Percentiles rank a stretch among this genome's conserved stretches.
Conservation (phyloP, 2,888 invertebrate species). For the Drosophila anomelani region DNA sequence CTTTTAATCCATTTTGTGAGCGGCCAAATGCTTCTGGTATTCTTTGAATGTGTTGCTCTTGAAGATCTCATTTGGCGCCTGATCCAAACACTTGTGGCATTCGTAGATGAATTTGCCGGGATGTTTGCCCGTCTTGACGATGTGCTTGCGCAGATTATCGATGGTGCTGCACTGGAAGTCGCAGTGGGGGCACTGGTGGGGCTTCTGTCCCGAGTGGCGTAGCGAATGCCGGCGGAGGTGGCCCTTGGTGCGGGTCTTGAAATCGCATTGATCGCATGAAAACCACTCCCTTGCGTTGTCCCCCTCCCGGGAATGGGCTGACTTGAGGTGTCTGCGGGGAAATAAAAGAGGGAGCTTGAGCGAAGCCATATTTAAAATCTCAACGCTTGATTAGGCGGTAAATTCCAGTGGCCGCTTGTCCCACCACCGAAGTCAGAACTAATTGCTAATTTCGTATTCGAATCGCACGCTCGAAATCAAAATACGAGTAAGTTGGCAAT, state of each 20-base stretch:
- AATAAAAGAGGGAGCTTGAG: conserved; percentile 35
- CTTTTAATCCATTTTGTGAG: conserved; percentile 13
- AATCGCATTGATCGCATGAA: conserved; percentile 89
- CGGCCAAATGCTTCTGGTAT: conserved; percentile 74
- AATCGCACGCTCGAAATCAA: conserved; percentile 71
- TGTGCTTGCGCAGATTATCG: conserved; percentile 96
- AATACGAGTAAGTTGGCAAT: conserved; percentile 62
- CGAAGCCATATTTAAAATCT: conserved; percentile 71
- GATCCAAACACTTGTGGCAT: conserved; percentile 86
- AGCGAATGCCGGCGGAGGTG: conserved; percentile 92
- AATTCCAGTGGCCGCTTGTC: conserved; percentile 74
- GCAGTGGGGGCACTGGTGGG: conserved; percentile 94
- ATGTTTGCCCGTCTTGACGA: conserved; percentile 91
- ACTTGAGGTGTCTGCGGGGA: conserved; percentile 75
- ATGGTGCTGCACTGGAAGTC: conserved; percentile 90
- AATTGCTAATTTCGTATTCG: conserved; percentile 78
- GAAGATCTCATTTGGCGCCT: conserved; percentile 50
- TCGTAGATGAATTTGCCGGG: conserved; percentile 91
- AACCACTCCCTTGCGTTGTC: conserved; percentile 85
- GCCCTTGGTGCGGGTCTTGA: conserved; percentile 88
- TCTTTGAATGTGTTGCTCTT: conserved; percentile 81
- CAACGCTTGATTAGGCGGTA: conserved; percentile 60
- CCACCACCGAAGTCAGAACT: conserved; percentile 51
- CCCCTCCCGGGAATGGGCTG: conserved; percentile 60
- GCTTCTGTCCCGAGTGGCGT: conserved; percentile 91